phyloP scores from a whole-genome alignment of 2,113 vertebrate species.

The Jacana jacana region DNA sequence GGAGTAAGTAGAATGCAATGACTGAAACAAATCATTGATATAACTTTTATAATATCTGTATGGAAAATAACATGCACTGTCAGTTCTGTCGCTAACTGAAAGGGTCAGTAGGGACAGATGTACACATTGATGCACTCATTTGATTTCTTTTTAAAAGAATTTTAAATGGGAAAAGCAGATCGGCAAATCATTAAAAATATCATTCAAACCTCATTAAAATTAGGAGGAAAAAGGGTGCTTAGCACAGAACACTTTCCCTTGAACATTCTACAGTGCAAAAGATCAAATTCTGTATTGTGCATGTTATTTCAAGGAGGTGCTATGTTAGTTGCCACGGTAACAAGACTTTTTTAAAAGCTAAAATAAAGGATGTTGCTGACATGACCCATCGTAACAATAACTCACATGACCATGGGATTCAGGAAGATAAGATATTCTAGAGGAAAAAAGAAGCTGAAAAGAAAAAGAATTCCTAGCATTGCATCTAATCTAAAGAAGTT shows the following conservation, averaged over 20 bases:
- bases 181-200: background rate
- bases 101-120: background rate
- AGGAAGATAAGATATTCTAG: background rate
- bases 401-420: background rate
- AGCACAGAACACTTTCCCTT: background rate
- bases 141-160: background rate
- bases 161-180: background rate
- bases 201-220: background rate
- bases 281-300: constrained; percentile 8
- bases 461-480: background rate
- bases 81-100: background rate
- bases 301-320: constrained; percentile 20
- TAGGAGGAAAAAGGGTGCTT: background rate
- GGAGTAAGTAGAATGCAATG: background rate
- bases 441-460: background rate
- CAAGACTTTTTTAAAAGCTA: background rate
- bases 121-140: background rate
- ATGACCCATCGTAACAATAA: background rate
- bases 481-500: background rate
- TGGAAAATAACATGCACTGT: background rate
- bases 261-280: constrained; percentile 5
- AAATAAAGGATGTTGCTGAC: background rate
- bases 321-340: constrained; percentile 16
- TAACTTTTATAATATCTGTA: background rate
- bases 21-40: background rate